A percentile compares a stretch with the other conserved stretches of the same genome.
phyloP scores from a whole-genome alignment of 2,113 vertebrate genomes.

The Atrichornis clamosus region DNA sequence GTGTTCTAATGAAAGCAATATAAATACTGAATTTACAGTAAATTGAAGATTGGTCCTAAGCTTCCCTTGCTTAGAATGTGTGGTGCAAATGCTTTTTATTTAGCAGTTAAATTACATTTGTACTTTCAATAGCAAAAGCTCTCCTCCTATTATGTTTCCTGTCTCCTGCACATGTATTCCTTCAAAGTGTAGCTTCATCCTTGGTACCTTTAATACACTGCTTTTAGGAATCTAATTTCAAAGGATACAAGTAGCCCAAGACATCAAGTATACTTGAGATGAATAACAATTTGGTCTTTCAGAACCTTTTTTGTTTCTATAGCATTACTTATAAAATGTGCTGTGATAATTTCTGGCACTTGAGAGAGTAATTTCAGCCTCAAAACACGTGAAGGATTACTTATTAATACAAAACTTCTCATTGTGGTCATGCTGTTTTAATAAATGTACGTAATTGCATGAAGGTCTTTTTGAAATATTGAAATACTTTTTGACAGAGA shows the following conservation, averaged over 20 bases:
- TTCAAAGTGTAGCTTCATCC: neutral
- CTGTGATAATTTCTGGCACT: neutral
- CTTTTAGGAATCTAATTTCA: neutral
- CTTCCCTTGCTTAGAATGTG: neutral
- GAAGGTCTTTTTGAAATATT: slow-evolving; percentile 16
- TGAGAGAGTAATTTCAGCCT: neutral
- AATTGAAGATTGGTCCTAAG: neutral
- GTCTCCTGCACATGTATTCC: neutral
- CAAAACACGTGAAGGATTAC: neutral
- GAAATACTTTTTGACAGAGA: slow-evolving; percentile 76
- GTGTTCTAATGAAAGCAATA: neutral
- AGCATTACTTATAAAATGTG: neutral
- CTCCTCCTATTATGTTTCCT: neutral
- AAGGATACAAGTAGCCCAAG: neutral
- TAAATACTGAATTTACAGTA: neutral
- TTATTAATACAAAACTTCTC: neutral
- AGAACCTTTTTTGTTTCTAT: neutral
- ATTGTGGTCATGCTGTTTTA: neutral
- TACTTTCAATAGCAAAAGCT: neutral
- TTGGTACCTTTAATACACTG: neutral
- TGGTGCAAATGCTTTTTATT: neutral
- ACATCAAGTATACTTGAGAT: neutral
- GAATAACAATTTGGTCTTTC: neutral
- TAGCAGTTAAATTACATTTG: neutral
- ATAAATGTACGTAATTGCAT: neutral